Evolutionary conservation across 2,888 invertebrate genomes (phyloP).

Genomic region (Atherix ibis): DNA sequence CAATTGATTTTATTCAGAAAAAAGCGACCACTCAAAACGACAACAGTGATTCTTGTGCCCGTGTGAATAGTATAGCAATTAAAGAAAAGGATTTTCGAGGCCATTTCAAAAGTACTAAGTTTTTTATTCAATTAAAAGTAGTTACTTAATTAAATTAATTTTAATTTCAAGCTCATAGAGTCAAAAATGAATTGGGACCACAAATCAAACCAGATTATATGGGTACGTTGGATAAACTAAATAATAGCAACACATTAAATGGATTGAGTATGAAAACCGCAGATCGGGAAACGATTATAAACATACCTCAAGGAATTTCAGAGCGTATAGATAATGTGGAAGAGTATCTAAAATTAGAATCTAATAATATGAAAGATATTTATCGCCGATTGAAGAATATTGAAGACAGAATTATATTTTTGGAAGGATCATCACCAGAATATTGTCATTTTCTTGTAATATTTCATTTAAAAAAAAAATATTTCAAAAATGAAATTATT

Average conservation of each 20-base stretch:
- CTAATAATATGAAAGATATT: constrained; percentile 35
- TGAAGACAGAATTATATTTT: constrained; percentile 54
- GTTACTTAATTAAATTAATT: constrained; percentile 1
- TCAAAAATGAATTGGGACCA: constrained; percentile 54
- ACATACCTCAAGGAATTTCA: constrained; percentile 37
- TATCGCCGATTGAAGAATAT: constrained; percentile 53
- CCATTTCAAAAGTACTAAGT: constrained; percentile 55
- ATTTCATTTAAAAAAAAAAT: neutral
- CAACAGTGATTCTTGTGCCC: constrained; percentile 49
- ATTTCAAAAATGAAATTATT: neutral
- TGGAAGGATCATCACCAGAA: constrained; percentile 68
- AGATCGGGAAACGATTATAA: constrained; percentile 3
- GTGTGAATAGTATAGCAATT: constrained; percentile 56
- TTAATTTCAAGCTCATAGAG: constrained; percentile 45
- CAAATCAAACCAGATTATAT: constrained; percentile 38
- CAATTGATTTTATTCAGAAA: constrained; percentile 52
- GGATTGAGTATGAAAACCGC: constrained; percentile 5
- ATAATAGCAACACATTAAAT: constrained; percentile 16
- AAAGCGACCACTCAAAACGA: constrained; percentile 25
- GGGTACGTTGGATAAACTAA: constrained; percentile 33
- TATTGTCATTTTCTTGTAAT: constrained; percentile 53
- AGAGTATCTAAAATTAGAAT: constrained; percentile 37
- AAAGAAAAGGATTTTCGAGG: constrained; percentile 59
- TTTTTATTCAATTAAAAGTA: too few relatives aligned
- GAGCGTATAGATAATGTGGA: constrained; percentile 53